Base-by-base conservation (phyloP, 2,888 invertebrate genomes). In the Neocrepidodera transversa region DNA sequence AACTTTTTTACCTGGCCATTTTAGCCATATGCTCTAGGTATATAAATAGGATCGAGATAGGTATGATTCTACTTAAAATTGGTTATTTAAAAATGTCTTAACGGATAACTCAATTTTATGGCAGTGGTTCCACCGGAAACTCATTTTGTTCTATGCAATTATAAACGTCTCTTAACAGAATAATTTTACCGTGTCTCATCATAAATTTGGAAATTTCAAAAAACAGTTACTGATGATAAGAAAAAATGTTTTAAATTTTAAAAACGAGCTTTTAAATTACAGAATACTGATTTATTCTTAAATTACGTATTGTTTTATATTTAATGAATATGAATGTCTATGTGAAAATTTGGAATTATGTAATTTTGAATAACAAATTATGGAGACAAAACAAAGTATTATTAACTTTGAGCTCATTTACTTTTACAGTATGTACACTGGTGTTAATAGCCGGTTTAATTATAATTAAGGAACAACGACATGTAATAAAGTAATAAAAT, bases 61-160 rank as follows among this genome's bases (percentile, higher is more conserved):
- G n/a, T n/a, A n/a, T n/a, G n/a, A n/a, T n/a, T n/a, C n/a, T n/a
- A n/a, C n/a, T n/a, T n/a, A n/a, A n/a, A n/a, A n/a, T n/a, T n/a
- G n/a, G n/a, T n/a, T n/a, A n/a, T n/a, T n/a, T n/a, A n/a, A n/a
- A n/a, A n/a, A n/a, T n/a, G 17, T 52, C 14, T 17, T 50, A 23
- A 40, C 52, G 52, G 52, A 52, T 52, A 38, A 55, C 47, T 16
- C 28, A 55, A 55, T 55, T 55, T 55, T 43, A 47, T 43, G 55
- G 36, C 13, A 38, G 26, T 55, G 55, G 36, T 47, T 45, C 20
- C 45, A 47, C 23, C 55, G 55, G 55, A 55, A 55, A 38, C 45
- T n/a, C n/a, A 16, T 14, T 17, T 30, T 52, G 35, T 35, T 52
- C 42, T 52, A 52, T 40, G 52, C 30, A 42, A 28, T 52, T 28